A percentile compares a stretch with the other conserved stretches of the same genome.
These are phyloP conservation scores for Periophthalmus modestus DNA, from an alignment of 2,113 vertebrate genomes.

Conservation along the genomic window DNA sequence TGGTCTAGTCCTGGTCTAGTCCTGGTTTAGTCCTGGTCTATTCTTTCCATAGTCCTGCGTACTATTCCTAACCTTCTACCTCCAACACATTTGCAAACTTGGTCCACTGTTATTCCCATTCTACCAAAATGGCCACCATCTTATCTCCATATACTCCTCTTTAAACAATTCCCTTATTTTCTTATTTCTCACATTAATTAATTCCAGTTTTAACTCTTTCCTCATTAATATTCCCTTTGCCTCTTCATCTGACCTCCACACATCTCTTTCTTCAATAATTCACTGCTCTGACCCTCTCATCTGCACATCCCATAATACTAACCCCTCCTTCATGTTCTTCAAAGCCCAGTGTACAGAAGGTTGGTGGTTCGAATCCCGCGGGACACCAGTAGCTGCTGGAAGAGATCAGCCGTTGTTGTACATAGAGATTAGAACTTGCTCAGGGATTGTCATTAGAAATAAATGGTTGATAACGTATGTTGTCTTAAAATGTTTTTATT, in stretches of 20 bases:
- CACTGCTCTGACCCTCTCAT: slow-evolving; percentile 3
- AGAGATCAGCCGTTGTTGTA: background rate
- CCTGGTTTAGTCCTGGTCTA: background rate
- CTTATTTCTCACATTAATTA: background rate
- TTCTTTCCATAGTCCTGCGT: background rate
- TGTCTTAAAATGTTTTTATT: background rate
- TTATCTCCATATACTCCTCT: background rate
- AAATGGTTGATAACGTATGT: background rate
- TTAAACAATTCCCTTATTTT: background rate
- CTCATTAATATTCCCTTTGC: slow-evolving; percentile 4
- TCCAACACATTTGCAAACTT: background rate
- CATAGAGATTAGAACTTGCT: slow-evolving; percentile 2
- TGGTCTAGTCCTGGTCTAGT: background rate
- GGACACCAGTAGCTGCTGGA: background rate
- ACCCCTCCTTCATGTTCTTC: background rate
- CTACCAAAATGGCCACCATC: background rate
- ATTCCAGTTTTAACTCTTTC: background rate
- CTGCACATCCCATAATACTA: background rate
- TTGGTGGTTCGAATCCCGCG: background rate
- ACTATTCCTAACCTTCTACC: background rate
- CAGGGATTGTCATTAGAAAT: background rate
- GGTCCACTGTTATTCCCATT: background rate
- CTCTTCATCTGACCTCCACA: slow-evolving; percentile 1
- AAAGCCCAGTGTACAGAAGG: slow-evolving; percentile 8
- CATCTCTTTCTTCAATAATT: background rate